Percentiles rank a stretch among this genome's conserved stretches.
phyloP scores from a whole-genome alignment of 2,888 invertebrate species.

The Mythimna impura region DNA sequence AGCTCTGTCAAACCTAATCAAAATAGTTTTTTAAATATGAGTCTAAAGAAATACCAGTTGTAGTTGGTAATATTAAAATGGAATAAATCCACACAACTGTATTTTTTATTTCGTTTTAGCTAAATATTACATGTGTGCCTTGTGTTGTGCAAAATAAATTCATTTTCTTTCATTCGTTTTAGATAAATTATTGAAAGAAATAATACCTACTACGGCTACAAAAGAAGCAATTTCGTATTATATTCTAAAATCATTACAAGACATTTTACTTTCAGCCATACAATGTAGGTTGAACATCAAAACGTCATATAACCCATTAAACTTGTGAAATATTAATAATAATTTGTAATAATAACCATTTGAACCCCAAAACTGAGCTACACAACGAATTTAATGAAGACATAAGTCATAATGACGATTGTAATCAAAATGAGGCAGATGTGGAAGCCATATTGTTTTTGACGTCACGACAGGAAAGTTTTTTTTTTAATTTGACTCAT shows the following conservation, averaged over 20 bases:
- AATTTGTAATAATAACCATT: constrained; percentile 33
- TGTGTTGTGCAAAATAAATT: no score
- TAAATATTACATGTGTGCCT: no score
- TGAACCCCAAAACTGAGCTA: constrained; percentile 41
- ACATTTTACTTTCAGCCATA: constrained; percentile 12
- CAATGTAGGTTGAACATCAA: constrained; percentile 33
- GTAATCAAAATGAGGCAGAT: constrained; percentile 65
- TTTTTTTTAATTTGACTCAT: constrained; percentile 32
- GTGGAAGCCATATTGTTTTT: constrained; percentile 61
- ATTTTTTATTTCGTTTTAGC: no score
- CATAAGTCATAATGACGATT: constrained; percentile 56
- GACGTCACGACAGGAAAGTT: constrained; percentile 46
- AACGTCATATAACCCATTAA: constrained; percentile 17
- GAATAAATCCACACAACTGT: no score
- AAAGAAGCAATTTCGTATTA: constrained; percentile 14
- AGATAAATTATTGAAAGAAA: no score
- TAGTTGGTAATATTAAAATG: no score
- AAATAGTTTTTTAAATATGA: no score
- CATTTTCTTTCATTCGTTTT: no score
- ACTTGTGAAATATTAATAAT: constrained; percentile 41
- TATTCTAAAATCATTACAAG: constrained; percentile 12
- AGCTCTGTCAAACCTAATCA: no score
- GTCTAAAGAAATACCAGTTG: no score
- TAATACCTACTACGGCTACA: not conserved
- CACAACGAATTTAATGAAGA: constrained; percentile 53